Evolutionary conservation across 2,888 invertebrate genomes (phyloP).

Genomic region (Torymus texanus): DNA sequence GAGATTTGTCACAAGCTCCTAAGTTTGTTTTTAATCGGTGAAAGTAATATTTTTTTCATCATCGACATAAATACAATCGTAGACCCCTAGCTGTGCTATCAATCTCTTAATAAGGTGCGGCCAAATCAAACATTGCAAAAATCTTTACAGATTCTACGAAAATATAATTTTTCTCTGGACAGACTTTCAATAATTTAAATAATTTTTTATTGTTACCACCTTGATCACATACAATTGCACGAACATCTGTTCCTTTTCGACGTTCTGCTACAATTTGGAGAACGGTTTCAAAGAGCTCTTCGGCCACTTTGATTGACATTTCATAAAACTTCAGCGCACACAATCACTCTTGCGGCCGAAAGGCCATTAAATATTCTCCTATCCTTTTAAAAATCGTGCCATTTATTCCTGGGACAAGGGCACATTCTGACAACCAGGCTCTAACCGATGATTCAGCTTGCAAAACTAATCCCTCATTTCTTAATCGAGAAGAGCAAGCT

Average conservation of each 20-base stretch:
- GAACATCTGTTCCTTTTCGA: neutral
- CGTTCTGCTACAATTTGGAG: no score
- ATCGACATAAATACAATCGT: no score
- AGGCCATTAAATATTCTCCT: neutral
- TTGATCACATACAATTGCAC: slow-evolving; percentile 24
- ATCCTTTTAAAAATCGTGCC: slow-evolving; percentile 28
- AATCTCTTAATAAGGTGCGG: neutral
- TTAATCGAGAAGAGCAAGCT: neutral
- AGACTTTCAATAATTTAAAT: slow-evolving; percentile 12
- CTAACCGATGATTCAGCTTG: slow-evolving; percentile 30
- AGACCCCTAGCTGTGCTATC: no score
- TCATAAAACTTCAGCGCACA: slow-evolving; percentile 17
- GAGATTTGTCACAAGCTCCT: no score
- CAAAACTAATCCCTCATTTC: no score
- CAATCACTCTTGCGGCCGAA: neutral
- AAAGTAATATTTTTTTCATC: no score
- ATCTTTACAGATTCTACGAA: neutral
- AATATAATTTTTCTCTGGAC: neutral
- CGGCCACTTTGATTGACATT: neutral
- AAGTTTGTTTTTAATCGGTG: no score
- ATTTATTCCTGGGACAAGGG: slow-evolving; percentile 52
- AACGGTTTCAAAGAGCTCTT: slow-evolving; percentile 3
- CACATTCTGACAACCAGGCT: slow-evolving; percentile 53
- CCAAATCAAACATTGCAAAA: slow-evolving; percentile 26
- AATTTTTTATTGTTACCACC: slow-evolving; percentile 22